Conservation (phyloP, 2,888 invertebrate genomes). For the Rotaria magnacalcarata region DNA sequence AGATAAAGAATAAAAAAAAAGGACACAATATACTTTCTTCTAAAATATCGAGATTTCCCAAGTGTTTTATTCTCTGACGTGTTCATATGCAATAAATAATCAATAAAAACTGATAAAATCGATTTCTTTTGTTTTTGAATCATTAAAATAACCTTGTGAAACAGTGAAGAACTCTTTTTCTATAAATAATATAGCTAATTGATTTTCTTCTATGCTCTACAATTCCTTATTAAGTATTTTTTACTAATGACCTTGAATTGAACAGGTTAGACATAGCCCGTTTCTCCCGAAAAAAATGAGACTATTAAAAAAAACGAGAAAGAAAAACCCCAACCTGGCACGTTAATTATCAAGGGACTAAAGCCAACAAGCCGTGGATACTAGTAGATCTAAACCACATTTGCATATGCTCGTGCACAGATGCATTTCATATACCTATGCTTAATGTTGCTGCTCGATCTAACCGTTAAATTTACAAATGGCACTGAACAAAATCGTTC, state of each 20-base stretch:
- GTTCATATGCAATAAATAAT: not conserved
- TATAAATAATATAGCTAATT: not conserved
- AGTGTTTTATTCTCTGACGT: not conserved
- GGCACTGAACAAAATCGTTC: not conserved
- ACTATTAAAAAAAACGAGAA: not conserved
- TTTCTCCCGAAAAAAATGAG: not conserved
- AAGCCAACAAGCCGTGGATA: not conserved
- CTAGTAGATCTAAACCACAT: not conserved
- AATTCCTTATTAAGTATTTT: not conserved
- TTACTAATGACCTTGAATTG: not conserved
- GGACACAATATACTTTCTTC: not conserved
- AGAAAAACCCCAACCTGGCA: not conserved
- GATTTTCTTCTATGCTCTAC: not conserved
- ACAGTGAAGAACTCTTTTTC: not conserved
- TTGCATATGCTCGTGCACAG: not conserved
- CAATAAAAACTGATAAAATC: not conserved
- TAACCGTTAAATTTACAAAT: not conserved
- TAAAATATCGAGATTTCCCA: not conserved
- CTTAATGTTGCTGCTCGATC: not conserved
- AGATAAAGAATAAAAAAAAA: not conserved
- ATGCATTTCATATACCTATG: not conserved
- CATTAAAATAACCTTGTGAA: not conserved
- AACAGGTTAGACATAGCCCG: not conserved
- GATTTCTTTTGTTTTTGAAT: not conserved
- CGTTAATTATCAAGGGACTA: not conserved